Conservation (phyloP, 1,140 invertebrate species). For the Zelostemma sp. region DNA sequence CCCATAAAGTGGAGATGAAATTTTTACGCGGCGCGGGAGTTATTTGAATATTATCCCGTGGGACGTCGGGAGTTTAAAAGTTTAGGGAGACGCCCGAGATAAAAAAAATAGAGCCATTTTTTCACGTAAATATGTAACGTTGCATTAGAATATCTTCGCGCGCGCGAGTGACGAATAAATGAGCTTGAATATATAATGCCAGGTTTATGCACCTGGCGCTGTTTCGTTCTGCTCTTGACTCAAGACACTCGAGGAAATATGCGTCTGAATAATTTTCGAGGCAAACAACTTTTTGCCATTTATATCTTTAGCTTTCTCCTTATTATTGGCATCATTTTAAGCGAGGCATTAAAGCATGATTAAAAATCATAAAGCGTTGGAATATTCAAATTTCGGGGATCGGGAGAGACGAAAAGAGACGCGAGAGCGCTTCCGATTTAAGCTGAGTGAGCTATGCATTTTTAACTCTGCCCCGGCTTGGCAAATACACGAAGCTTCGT, state of each 20-base stretch:
- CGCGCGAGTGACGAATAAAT: constrained; percentile 48
- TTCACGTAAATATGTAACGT: constrained; percentile 51
- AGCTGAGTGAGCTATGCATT: constrained; percentile 59
- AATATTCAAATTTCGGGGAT: too few species aligned
- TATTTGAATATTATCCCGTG: constrained; percentile 36
- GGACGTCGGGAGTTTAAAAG: constrained; percentile 31
- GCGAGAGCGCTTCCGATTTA: constrained; percentile 52
- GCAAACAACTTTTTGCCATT: too few species aligned
- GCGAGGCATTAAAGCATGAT: too few species aligned
- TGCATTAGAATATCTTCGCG: constrained; percentile 47
- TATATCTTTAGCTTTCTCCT: too few species aligned
- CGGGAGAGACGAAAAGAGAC: too few species aligned
- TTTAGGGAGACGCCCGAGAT: constrained; percentile 31
- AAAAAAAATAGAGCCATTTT: constrained; percentile 47
- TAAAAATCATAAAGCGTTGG: too few species aligned
- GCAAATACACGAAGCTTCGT: constrained; percentile 16
- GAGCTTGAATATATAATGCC: constrained; percentile 47
- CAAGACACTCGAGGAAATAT: constrained; percentile 47
- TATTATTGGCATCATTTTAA: too few species aligned
- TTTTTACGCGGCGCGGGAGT: constrained; percentile 22
- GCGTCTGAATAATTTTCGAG: constrained; percentile 43
- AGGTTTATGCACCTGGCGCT: constrained; percentile 48
- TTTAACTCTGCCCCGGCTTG: constrained; percentile 33
- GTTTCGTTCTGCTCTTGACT: constrained; percentile 40
- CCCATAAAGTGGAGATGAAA: constrained; percentile 41